These are phyloP conservation scores for Limosa lapponica DNA, from an alignment of 2,797 vertebrate species.

Conservation along the genomic window DNA sequence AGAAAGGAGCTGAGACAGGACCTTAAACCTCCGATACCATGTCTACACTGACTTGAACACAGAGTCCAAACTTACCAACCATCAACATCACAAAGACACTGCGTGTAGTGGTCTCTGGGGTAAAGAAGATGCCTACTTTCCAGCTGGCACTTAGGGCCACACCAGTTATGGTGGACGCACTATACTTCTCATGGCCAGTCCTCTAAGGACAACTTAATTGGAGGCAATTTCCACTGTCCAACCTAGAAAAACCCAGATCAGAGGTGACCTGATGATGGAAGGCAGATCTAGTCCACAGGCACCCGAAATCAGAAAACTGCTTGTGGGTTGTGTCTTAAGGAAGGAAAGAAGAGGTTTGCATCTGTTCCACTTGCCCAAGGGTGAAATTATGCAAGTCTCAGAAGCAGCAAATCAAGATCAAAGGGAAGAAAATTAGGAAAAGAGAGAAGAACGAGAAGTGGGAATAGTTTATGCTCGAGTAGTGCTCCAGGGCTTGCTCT, in stretches of 20 bases:
- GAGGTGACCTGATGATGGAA: background rate
- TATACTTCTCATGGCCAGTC: background rate
- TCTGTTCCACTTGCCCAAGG: background rate
- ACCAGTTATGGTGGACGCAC: background rate
- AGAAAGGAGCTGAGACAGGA: background rate
- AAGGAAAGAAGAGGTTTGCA: background rate
- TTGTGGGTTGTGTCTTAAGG: background rate
- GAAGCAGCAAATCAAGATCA: slow-evolving; percentile 20
- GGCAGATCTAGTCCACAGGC: background rate
- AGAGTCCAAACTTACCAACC: background rate
- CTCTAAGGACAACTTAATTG: background rate
- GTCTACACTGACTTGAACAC: rapidly evolving
- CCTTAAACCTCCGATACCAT: background rate
- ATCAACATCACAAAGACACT: background rate
- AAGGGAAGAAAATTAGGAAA: slow-evolving; percentile 2
- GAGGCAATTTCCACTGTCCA: background rate
- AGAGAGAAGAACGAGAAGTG: slow-evolving; percentile 3
- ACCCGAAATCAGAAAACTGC: background rate
- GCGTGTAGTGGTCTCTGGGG: background rate
- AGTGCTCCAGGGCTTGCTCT: background rate
- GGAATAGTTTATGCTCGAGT: background rate
- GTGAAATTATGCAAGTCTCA: slow-evolving; percentile 4
- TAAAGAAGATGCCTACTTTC: background rate
- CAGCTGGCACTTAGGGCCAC: background rate
- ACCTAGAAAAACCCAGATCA: background rate